Conservation (phyloP, 2,113 vertebrate genomes). For the Seriola rivoliana region DNA sequence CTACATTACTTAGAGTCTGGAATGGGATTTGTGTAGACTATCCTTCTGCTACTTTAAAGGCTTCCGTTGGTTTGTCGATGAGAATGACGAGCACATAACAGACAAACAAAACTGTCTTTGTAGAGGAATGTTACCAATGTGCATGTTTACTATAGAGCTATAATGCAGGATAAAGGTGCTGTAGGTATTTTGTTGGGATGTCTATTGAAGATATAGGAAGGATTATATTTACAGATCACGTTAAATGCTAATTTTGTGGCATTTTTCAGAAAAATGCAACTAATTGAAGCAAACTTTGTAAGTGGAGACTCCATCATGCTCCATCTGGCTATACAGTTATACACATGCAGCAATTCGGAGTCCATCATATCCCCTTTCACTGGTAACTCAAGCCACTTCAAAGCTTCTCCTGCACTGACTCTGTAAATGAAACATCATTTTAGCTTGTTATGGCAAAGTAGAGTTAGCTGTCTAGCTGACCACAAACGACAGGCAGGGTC, state of each 20-base stretch:
- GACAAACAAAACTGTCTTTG: conserved; percentile 24
- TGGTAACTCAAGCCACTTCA: conserved; percentile 65
- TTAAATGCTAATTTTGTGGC: not conserved
- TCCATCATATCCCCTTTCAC: conserved; percentile 26
- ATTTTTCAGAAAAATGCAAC: not conserved
- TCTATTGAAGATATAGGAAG: no score
- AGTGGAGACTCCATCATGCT: conserved; percentile 5
- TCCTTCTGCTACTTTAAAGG: conserved; percentile 36
- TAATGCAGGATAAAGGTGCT: conserved; percentile 24
- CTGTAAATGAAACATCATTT: conserved; percentile 66
- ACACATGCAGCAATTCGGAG: conserved; percentile 32
- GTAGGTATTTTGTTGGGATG: not conserved
- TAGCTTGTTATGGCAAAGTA: conserved; percentile 56
- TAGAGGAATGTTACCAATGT: conserved; percentile 14
- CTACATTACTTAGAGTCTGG: conserved; percentile 49
- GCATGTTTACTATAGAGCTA: conserved; percentile 6
- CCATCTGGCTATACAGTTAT: conserved; percentile 49
- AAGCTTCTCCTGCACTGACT: conserved; percentile 34
- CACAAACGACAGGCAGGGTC: conserved; percentile 53
- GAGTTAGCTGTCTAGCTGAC: conserved; percentile 43
- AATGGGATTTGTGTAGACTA: conserved; percentile 49
- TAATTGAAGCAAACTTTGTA: not conserved
- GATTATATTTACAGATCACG: not conserved
- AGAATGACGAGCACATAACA: conserved; percentile 5
- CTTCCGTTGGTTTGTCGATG: conserved; percentile 41